phyloP scores from a whole-genome alignment of 2,797 vertebrate genomes.

The Poeciliopsis presidionis region DNA sequence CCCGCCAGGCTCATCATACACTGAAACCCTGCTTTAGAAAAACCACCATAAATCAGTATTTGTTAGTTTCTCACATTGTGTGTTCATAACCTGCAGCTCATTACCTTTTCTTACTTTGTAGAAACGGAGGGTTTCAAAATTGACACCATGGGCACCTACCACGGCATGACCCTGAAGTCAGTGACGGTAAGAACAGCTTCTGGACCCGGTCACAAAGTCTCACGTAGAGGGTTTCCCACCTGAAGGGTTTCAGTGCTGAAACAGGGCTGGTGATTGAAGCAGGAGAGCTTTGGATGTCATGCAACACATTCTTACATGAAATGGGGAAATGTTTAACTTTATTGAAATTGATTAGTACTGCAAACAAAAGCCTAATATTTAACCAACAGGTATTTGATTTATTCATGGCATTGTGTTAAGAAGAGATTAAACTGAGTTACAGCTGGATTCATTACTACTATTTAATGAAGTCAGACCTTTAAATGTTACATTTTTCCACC shows the following conservation, averaged over 20 bases:
- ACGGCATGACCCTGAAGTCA: constrained; percentile 98
- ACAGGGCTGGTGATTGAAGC: neutral
- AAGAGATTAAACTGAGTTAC: neutral
- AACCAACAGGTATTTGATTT: too few relatives aligned
- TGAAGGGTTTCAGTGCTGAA: neutral
- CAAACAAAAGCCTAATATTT: neutral
- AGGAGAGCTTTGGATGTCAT: neutral
- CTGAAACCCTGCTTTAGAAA: neutral
- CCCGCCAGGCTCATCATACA: too few relatives aligned
- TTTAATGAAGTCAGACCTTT: neutral
- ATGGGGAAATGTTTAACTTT: neutral
- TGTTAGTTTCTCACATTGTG: neutral
- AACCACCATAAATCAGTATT: neutral
- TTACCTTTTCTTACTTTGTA: constrained; percentile 48
- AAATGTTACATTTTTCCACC: neutral
- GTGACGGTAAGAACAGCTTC: constrained; percentile 90
- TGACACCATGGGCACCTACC: constrained; percentile 99
- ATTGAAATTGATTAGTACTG: neutral
- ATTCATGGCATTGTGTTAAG: neutral
- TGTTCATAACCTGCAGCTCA: neutral
- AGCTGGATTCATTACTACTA: neutral
- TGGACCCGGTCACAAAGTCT: neutral
- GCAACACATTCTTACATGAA: too few relatives aligned
- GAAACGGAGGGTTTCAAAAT: constrained; percentile 99
- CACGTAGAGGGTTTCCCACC: neutral